phyloP scores from a whole-genome alignment of 2,113 vertebrate genomes.

The Solea senegalensis region DNA sequence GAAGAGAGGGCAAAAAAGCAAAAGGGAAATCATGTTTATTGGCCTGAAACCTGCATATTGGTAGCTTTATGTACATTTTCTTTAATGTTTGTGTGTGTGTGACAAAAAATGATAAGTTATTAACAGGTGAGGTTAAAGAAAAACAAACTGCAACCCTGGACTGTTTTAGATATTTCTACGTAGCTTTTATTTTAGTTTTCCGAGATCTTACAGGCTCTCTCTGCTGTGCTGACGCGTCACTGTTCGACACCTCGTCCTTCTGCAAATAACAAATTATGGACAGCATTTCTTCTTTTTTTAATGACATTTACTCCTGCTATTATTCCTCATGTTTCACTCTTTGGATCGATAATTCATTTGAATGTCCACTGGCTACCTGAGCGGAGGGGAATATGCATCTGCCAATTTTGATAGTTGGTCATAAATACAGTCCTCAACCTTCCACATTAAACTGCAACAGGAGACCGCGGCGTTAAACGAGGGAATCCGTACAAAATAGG shows the following conservation, averaged over 20 bases:
- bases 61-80: slow-evolving; percentile 29
- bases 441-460: slow-evolving; percentile 46
- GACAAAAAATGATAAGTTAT: slow-evolving; percentile 3
- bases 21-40: slow-evolving; percentile 1
- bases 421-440: slow-evolving; percentile 54
- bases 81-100: background rate
- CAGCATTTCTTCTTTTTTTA: background rate
- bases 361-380: slow-evolving; percentile 54
- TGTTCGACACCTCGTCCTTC: background rate
- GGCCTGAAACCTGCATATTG: slow-evolving; percentile 28
- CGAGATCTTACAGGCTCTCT: background rate
- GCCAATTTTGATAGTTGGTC: slow-evolving; percentile 50
- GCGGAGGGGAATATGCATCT: slow-evolving; percentile 28
- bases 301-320: slow-evolving; percentile 44
- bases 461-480: slow-evolving; percentile 37
- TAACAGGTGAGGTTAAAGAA: slow-evolving; percentile 38
- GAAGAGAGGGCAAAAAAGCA: slow-evolving; percentile 44
- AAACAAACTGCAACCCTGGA: slow-evolving; percentile 46
- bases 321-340: slow-evolving; percentile 43
- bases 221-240: slow-evolving; percentile 27
- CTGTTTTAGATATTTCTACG: slow-evolving; percentile 50
- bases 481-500: slow-evolving; percentile 36
- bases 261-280: slow-evolving; percentile 38
- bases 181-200: slow-evolving; percentile 36
- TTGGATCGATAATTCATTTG: slow-evolving; percentile 70